Evolutionary conservation across 2,113 vertebrate species (phyloP).

Genomic region (Aphyosemion australe): DNA sequence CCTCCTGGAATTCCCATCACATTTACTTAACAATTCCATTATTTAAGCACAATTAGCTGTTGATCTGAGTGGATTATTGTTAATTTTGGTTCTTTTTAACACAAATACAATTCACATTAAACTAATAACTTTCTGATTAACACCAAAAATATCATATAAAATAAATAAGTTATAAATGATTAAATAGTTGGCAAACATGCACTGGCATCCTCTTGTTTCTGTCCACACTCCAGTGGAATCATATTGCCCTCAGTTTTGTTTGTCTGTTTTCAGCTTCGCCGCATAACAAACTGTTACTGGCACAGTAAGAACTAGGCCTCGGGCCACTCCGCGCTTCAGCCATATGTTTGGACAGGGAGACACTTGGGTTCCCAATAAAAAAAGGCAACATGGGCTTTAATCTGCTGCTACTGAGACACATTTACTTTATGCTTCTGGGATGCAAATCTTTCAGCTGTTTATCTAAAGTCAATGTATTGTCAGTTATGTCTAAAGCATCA

Average conservation of each 20-base stretch:
- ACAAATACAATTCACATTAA: conserved; percentile 2
- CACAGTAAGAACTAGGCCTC: conserved; percentile 77
- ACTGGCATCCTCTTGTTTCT: conserved; percentile 52
- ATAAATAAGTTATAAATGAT: conserved; percentile 38
- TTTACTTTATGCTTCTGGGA: conserved; percentile 30
- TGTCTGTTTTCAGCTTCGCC: conserved; percentile 75
- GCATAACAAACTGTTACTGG: conserved; percentile 81
- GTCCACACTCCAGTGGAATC: conserved; percentile 65
- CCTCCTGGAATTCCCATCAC: conserved; percentile 32
- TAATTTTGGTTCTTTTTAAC: conserved; percentile 1
- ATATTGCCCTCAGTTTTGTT: conserved; percentile 75
- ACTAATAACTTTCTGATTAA: conserved; percentile 25
- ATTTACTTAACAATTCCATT: conserved; percentile 31
- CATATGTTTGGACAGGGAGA: conserved; percentile 80
- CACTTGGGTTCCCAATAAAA: conserved; percentile 63
- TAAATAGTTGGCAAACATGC: conserved; percentile 43
- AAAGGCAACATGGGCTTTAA: conserved; percentile 53
- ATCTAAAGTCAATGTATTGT: no score
- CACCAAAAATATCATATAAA: conserved; percentile 20
- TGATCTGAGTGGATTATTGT: conserved; percentile 22
- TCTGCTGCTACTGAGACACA: conserved; percentile 29
- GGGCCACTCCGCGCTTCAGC: conserved; percentile 70
- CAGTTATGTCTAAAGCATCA: no score
- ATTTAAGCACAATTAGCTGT: conserved; percentile 8
- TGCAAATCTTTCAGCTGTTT: conserved; percentile 18